A percentile compares a stretch with the other conserved stretches of the same genome.
These are phyloP conservation scores for Pseudachorutes palmiensis DNA, from an alignment of 1,140 invertebrate species.

Conservation along the genomic window DNA sequence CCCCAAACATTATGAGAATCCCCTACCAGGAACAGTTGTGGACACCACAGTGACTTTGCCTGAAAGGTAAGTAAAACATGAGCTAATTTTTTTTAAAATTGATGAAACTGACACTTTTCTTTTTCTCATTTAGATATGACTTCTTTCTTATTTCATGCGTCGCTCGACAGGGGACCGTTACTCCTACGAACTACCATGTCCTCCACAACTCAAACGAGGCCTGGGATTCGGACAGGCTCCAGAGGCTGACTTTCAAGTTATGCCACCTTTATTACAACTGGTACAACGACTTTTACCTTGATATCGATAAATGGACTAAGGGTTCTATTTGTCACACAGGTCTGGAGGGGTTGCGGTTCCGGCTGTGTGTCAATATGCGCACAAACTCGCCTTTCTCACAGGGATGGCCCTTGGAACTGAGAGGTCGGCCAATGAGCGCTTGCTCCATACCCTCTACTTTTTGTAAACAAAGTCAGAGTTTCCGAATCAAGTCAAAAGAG, in stretches of 20 bases:
- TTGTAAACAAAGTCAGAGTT: neutral
- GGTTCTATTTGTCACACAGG: too few relatives aligned
- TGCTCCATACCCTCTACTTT: neutral
- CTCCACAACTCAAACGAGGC: constrained; percentile 56
- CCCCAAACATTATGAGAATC: constrained; percentile 43
- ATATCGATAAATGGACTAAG: too few relatives aligned
- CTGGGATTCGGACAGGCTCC: constrained; percentile 56
- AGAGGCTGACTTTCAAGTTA: constrained; percentile 65
- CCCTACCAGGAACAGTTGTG: constrained; percentile 51
- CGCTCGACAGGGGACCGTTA: constrained; percentile 67
- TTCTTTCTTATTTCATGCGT: constrained; percentile 59
- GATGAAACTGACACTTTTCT: constrained; percentile 8
- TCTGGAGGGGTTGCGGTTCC: constrained; percentile 57
- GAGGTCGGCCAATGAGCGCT: neutral
- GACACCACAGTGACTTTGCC: constrained; percentile 51
- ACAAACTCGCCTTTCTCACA: constrained; percentile 27
- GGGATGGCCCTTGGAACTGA: constrained; percentile 10
- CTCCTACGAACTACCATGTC: constrained; percentile 71
- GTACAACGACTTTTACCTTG: too few relatives aligned
- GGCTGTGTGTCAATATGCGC: constrained; percentile 75
- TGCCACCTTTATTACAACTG: constrained; percentile 79
- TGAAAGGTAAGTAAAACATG: too few relatives aligned
- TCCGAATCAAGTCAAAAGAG: too few relatives aligned
- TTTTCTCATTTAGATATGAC: constrained; percentile 11
- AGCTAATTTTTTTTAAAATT: too few relatives aligned